Evolutionary conservation across 2,113 vertebrate genomes (phyloP).

Genomic region (Pyrgilauda ruficollis): DNA sequence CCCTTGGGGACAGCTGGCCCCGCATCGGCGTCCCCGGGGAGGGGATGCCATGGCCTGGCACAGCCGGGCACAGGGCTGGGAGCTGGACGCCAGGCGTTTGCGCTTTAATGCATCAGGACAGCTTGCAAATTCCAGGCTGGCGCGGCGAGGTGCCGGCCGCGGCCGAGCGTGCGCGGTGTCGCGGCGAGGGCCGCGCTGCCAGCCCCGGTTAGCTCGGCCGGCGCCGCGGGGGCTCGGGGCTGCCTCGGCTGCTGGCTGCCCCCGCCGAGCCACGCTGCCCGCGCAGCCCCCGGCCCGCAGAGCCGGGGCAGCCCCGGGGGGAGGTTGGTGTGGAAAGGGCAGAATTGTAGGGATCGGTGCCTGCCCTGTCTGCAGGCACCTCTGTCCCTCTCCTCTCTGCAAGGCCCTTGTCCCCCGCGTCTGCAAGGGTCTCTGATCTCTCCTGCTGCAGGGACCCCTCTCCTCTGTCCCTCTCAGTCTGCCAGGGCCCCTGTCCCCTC

Average conservation of each 20-base stretch:
- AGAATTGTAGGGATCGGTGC: not conserved
- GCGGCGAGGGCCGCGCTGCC: not conserved
- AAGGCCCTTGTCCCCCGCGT: not conserved
- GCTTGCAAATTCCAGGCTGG: conserved; percentile 50
- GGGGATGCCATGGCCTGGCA: not conserved
- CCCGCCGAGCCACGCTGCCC: accelerated
- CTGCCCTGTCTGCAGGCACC: not conserved
- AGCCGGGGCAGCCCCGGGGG: accelerated
- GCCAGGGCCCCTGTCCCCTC: not conserved
- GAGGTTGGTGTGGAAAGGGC: not conserved
- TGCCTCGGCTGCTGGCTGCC: not conserved
- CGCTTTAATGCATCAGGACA: conserved; percentile 53
- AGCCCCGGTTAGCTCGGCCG: not conserved
- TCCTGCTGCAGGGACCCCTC: not conserved
- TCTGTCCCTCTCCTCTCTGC: not conserved
- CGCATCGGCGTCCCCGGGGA: not conserved
- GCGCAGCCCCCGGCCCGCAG: accelerated
- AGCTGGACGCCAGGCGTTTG: not conserved
- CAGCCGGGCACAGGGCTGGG: not conserved
- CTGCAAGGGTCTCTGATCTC: not conserved
- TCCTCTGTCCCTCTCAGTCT: not conserved
- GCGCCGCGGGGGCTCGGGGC: not conserved
- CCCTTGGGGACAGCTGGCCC: not conserved
- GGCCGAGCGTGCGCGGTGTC: not conserved
- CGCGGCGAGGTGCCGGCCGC: not conserved